Percentiles rank a stretch among this genome's conserved stretches.
Conservation (phyloP, 2,797 vertebrate species). For the Kryptolebias ocellatus region DNA sequence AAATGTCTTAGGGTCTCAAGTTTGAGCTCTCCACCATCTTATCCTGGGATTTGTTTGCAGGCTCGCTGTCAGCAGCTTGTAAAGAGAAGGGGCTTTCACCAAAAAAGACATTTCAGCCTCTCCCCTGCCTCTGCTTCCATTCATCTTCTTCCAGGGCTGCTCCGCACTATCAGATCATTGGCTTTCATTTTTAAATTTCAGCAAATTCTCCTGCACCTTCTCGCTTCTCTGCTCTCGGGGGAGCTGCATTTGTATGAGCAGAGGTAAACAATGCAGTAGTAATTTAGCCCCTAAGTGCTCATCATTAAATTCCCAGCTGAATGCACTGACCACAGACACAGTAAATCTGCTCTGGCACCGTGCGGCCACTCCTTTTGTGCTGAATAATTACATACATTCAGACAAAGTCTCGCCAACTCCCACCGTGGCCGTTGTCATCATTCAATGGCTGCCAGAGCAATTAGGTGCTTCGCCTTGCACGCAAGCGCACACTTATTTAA, state of each 20-base stretch:
- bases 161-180: conserved; percentile 50
- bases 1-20: conserved; percentile 17
- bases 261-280: conserved; percentile 71
- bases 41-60: conserved; percentile 44
- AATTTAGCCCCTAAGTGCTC: conserved; percentile 70
- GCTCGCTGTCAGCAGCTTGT: conserved; percentile 52
- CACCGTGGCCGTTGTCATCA: conserved; percentile 63
- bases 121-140: conserved; percentile 46
- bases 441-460: conserved; percentile 70
- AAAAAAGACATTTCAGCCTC: conserved; percentile 47
- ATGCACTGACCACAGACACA: conserved; percentile 63
- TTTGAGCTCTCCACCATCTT: conserved; percentile 35
- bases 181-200: conserved; percentile 50
- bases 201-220: conserved; percentile 26
- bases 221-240: conserved; percentile 25
- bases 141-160: conserved; percentile 44
- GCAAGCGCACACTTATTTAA: conserved; percentile 33
- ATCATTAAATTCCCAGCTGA: conserved; percentile 67
- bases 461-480: conserved; percentile 53
- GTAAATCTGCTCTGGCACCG: conserved; percentile 71
- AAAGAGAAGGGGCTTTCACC: conserved; percentile 45
- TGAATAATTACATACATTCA: conserved; percentile 71
- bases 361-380: conserved; percentile 56
- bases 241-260: conserved; percentile 36
- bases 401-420: conserved; percentile 61